Percentiles rank a stretch among this genome's conserved stretches.
Conservation (phyloP, 2,113 vertebrate genomes). For the Struthio camelus region DNA sequence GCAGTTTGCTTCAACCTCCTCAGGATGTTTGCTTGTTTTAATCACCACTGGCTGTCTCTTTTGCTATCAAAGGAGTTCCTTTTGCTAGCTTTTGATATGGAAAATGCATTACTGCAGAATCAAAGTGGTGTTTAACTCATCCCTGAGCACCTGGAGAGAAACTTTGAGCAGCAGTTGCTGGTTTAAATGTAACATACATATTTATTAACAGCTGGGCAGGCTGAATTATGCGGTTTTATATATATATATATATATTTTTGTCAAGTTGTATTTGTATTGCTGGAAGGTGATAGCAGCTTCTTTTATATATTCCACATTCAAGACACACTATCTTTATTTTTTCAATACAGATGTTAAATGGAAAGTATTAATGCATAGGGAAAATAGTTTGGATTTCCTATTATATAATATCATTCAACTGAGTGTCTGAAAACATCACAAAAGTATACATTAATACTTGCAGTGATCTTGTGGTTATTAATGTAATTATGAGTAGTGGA, state of each 20-base stretch:
- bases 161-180: not conserved
- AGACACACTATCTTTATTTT: not conserved
- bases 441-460: not conserved
- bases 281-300: not conserved
- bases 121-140: not conserved
- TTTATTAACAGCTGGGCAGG: slow-evolving; percentile 14
- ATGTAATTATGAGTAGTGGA: not conserved
- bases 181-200: not conserved
- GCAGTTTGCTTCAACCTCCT: slow-evolving; percentile 13
- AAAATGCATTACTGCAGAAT: not conserved
- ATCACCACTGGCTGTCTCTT: slow-evolving; percentile 11
- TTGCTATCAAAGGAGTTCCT: slow-evolving; percentile 25
- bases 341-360: not conserved
- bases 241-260: not conserved
- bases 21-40: slow-evolving; percentile 21
- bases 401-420: not conserved
- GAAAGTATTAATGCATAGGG: not conserved
- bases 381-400: not conserved
- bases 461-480: not conserved
- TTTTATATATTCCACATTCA: not conserved
- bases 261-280: not conserved
- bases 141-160: not conserved
- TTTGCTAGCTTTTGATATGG: slow-evolving; percentile 21
- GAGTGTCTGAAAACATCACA: not conserved
- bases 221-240: not conserved